Evolutionary conservation across 2,113 vertebrate genomes (phyloP).

Genomic region (Gorsachius goisagi): DNA sequence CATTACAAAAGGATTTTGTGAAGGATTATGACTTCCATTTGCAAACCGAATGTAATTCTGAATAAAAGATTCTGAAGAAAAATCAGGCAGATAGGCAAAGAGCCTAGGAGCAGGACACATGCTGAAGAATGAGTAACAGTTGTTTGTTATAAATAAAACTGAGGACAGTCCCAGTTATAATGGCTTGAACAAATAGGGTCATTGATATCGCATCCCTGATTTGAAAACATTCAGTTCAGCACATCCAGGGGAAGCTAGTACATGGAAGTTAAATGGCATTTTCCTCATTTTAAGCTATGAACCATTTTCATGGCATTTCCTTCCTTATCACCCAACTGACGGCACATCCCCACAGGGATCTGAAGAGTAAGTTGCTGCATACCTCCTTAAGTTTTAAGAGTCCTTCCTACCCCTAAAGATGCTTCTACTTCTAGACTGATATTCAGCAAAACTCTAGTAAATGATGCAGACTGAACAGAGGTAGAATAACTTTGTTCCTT

Average conservation of each 20-base stretch:
- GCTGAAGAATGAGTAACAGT: not conserved
- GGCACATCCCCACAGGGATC: not conserved
- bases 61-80: not conserved
- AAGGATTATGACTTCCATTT: not conserved
- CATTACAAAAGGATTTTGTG: not conserved
- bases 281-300: not conserved
- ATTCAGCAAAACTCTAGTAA: not conserved
- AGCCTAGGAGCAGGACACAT: not conserved
- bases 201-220: not conserved
- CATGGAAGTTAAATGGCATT: not conserved
- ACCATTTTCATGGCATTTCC: not conserved
- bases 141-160: not conserved
- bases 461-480: not conserved
- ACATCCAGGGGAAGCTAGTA: not conserved
- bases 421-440: not conserved
- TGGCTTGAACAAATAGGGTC: not conserved
- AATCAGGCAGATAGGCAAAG: not conserved
- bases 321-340: not conserved
- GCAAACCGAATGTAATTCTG: not conserved
- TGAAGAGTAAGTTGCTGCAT: not conserved
- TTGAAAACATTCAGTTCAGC: not conserved
- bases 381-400: not conserved
- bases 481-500: not conserved
- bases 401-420: not conserved
- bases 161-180: not conserved